Conservation (phyloP, 2,888 invertebrate genomes). For the Meteorus colon region DNA sequence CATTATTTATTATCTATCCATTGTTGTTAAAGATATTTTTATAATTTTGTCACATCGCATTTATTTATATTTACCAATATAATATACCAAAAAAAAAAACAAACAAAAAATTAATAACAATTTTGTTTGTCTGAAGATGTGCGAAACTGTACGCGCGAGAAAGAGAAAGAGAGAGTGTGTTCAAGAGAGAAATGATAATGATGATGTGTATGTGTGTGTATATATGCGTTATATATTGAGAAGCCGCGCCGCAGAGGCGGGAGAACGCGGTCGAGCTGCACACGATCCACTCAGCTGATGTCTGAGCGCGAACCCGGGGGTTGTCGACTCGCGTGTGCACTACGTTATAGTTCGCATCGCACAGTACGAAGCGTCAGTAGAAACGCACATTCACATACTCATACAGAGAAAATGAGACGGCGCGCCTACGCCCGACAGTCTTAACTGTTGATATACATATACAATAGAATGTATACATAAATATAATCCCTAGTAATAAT, state of each 20-base stretch:
- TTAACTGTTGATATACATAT: conserved; percentile 1
- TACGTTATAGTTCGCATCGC: conserved; percentile 1
- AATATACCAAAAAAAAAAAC: no score
- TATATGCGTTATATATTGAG: conserved; percentile 14
- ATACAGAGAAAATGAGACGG: not conserved
- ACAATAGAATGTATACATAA: not conserved
- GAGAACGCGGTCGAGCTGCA: conserved; percentile 37
- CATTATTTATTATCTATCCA: no score
- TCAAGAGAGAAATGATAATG: conserved; percentile 16
- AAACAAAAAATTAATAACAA: no score
- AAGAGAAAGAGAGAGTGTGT: not conserved
- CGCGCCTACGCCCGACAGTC: not conserved
- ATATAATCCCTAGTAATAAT: not conserved
- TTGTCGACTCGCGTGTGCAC: conserved; percentile 49
- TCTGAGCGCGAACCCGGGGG: conserved; percentile 52
- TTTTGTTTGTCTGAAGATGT: not conserved
- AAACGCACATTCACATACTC: not conserved
- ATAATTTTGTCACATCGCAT: no score
- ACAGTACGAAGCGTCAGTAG: conserved; percentile 4
- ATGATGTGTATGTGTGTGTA: not conserved
- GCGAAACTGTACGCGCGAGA: no score
- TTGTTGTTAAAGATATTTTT: no score
- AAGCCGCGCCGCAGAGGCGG: conserved; percentile 36
- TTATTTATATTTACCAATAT: no score
- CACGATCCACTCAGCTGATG: conserved; percentile 58